phyloP scores from a whole-genome alignment of 2,797 vertebrate genomes.

The Pangasius mekongensis region DNA sequence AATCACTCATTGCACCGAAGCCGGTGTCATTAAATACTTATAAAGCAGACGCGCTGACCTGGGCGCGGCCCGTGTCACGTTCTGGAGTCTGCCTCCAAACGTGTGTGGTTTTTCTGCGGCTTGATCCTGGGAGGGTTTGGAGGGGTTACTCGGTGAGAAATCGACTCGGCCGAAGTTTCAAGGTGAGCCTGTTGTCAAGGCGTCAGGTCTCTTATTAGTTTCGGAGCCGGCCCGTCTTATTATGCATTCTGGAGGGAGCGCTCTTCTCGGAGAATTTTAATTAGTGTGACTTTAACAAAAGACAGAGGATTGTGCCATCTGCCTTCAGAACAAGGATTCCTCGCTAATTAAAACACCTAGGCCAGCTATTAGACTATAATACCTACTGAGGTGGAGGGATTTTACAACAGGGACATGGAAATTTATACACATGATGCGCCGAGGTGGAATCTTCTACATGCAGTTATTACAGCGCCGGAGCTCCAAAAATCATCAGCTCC shows the following conservation, averaged over 20 bases:
- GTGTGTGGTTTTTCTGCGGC: conserved; percentile 28
- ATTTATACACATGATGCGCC: conserved; percentile 58
- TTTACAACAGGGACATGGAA: conserved; percentile 68
- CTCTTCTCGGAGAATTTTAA: conserved; percentile 88
- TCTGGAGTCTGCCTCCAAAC: conserved; percentile 51
- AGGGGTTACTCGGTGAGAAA: conserved; percentile 59
- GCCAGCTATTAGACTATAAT: conserved; percentile 82
- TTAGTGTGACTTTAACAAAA: conserved; percentile 90
- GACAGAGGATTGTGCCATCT: conserved; percentile 86
- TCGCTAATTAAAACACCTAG: conserved; percentile 89
- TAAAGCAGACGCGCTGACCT: conserved; percentile 28
- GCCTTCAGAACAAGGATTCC: conserved; percentile 84
- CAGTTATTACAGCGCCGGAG: not conserved
- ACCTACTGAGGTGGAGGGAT: conserved; percentile 72
- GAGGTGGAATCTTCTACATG: conserved; percentile 5
- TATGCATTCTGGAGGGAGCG: conserved; percentile 81
- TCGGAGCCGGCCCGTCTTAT: conserved; percentile 79
- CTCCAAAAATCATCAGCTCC: not conserved
- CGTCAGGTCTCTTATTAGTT: conserved; percentile 80
- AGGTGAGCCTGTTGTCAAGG: conserved; percentile 78
- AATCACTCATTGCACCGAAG: conserved; percentile 33
- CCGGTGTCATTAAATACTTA: conserved; percentile 21
- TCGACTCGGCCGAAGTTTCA: conserved; percentile 70
- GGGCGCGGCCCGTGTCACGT: conserved; percentile 37
- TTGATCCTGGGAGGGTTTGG: conserved; percentile 50